Evolutionary conservation across 2,888 invertebrate species (phyloP).

Genomic region (Stratiomys singularior): DNA sequence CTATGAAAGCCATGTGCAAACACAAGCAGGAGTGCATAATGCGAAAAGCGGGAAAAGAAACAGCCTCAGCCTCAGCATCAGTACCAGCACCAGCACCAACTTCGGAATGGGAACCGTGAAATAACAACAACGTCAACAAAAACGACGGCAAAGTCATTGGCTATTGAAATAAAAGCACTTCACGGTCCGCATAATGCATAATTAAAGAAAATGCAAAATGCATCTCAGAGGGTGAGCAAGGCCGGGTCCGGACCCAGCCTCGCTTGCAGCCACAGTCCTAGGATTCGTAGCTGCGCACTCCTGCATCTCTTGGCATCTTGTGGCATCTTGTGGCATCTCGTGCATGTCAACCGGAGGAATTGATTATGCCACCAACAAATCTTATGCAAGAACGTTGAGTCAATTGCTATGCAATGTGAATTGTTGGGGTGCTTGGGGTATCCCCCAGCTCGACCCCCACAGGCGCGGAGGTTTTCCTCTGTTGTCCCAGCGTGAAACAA

Average conservation of each 20-base stretch:
- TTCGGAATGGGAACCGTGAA: not conserved
- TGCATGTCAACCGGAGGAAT: constrained; percentile 41
- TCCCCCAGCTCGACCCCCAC: not conserved
- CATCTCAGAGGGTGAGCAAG: constrained; percentile 15
- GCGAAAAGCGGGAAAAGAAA: not conserved
- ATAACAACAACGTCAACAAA: constrained; percentile 26
- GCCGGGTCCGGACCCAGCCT: not conserved
- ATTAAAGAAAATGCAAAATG: constrained; percentile 44
- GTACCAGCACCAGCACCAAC: constrained; percentile 10
- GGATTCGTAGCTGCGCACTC: constrained; percentile 26
- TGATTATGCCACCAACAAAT: constrained; percentile 44
- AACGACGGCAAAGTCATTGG: constrained; percentile 34
- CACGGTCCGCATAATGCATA: constrained; percentile 40
- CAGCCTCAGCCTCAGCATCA: not conserved
- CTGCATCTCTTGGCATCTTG: not conserved
- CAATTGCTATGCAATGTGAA: constrained; percentile 18
- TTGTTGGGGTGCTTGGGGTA: not conserved
- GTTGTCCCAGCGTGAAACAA: too few relatives aligned
- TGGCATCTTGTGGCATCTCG: constrained; percentile 33
- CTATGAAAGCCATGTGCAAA: constrained; percentile 7
- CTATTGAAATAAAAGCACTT: constrained; percentile 44
- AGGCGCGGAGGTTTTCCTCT: not conserved
- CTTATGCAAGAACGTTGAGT: constrained; percentile 36
- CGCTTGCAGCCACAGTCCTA: not conserved
- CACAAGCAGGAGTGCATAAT: constrained; percentile 1